Base-by-base conservation (phyloP, 92 coral and sea anemone genomes). In the Epizoanthus stellaris region DNA sequence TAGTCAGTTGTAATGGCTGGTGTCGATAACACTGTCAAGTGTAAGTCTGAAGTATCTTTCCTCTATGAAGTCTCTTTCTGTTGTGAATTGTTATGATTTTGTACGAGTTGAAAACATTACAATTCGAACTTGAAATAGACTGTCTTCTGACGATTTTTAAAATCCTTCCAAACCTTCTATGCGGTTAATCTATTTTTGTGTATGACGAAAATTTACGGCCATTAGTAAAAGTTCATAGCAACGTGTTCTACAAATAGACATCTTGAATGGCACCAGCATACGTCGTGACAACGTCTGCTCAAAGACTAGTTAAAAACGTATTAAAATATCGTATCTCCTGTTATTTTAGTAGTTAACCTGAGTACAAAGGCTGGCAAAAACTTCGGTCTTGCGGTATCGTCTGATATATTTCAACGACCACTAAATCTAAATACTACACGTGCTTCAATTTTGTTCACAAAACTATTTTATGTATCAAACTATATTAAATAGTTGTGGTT, bases 301-400 rank as follows among this genome's bases (percentile, higher is more conserved):
- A 77, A 77, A 77, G 82, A 42, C 82, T 77, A 61, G 82, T 77
- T 77, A 77, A 77, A 77, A 77, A 61, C 82, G 56, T 77, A 77
- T 77, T 62, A 77, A 61, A 40, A 70, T 77, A 77, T 77, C 71
- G 21, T 62, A 39, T 43, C 71, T 77, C 71, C 34, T 77, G 70
- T 77, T 77, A 43, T 77, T 61, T 39, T 77, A 77, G 71, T 77
- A 77, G 71, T 77, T 77, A 77, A 38, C 71, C 58, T 39, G 59
- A 77, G 68, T 58, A 34, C 38, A 38, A 67, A 30, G 67, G 39
- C 63, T 60, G 81, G 58, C 40, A 68, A 59, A 36, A 58, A 39
- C 30, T 65, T 47, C 14, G 61, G 60, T 75, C 57, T 65, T 75
- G 80, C 36, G 36, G 36, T 30, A 30, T 30, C 36, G 36, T 30